Evolutionary conservation across 1,140 invertebrate genomes (phyloP).

Genomic region (Brachionus koreanus): DNA sequence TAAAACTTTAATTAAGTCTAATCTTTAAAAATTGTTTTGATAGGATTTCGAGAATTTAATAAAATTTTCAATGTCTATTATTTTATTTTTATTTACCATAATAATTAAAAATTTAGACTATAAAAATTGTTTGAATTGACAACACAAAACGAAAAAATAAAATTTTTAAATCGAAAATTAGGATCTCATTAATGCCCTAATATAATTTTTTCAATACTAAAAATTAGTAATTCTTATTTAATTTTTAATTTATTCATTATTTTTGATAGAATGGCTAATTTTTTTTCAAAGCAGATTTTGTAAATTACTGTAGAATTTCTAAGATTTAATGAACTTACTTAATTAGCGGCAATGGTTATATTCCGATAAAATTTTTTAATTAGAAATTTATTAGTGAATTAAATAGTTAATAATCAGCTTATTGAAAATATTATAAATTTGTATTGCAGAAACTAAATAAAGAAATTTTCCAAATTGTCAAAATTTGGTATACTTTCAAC

Average conservation of each 20-base stretch:
- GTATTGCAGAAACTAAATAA: neutral
- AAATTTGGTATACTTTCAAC: neutral
- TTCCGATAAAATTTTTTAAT: neutral
- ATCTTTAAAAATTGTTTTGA: neutral
- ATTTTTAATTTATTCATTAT: neutral
- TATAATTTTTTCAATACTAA: neutral
- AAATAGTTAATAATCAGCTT: neutral
- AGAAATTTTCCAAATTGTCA: neutral
- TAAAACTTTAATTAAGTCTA: neutral
- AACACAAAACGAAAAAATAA: no score
- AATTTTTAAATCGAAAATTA: neutral
- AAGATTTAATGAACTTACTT: neutral
- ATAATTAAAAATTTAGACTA: neutral
- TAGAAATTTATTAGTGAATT: neutral
- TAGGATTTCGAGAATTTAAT: neutral
- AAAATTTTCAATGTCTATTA: neutral
- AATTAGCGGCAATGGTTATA: neutral
- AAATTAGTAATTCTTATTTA: neutral
- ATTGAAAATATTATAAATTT: neutral
- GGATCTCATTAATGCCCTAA: no score
- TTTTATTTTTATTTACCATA: neutral
- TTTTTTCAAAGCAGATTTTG: neutral
- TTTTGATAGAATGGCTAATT: neutral
- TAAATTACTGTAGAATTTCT: neutral
- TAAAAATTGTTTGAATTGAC: no score